Base-by-base conservation (phyloP, 2,888 invertebrate genomes). In the Cerastis rubricosa region DNA sequence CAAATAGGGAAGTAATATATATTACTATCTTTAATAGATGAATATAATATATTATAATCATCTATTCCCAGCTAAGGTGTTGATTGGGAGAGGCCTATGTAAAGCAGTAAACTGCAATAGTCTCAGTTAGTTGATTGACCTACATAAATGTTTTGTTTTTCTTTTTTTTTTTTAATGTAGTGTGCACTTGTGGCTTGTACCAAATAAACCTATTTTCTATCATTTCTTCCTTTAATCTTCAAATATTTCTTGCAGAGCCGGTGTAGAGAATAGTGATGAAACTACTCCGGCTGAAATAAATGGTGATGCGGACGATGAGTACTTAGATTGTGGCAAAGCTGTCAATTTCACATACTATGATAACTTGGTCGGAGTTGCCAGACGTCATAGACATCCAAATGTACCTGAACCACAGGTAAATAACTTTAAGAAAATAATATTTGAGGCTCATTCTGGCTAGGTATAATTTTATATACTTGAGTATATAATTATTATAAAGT, bases 331-430 rank as follows among this genome's bases (percentile, higher is more conserved):
- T 94, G 98, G 98, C 7, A 98, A 98, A 95, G 97, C 98, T 74
- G 98, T 98, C 2, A 99, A 99, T 95, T 98, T 98, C 92, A 99
- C 99, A 8, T 98, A 98, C 93, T 99, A 98, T 94, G 99, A 99
- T 94, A 98, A 98, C 93, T 96, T 99, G 80, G 98, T 98, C 71
- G 99, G 99, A 29, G 98, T 99, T 54, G 98, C 98, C n/a, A 97
- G 98, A 90, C 97, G 99, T 82, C 97, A 98, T 89, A 97, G 98
- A 91, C 98, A 99, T 95, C 98, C 98, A 0, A 97, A 98, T 91
- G 98, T 98, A 87, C 98, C 98, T 78, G 99, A 99, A 94, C 98
- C 99, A 78, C 98, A 98, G 94, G 97, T 97, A 90, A 89, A 49
- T 71, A 57, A 25, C 0, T 76, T 75, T 29, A 54, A 29, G 14